Evolutionary conservation across 1,140 invertebrate species (phyloP).

Genomic region (Yoshiicerus persimilis): DNA sequence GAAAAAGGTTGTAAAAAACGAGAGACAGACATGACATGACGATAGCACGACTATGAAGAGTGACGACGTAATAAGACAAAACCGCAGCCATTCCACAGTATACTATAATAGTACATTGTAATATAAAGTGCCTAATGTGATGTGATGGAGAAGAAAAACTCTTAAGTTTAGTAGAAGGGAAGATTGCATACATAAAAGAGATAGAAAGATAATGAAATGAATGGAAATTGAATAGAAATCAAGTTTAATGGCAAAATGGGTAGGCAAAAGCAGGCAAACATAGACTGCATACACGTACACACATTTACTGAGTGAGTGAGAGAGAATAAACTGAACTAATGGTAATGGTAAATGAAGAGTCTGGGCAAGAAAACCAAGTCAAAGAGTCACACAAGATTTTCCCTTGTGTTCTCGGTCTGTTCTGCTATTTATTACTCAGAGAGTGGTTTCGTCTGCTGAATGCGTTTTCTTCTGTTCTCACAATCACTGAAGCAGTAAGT

Average conservation of each 20-base stretch:
- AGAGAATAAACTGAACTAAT: too few relatives aligned
- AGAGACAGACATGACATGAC: neutral
- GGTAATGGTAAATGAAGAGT: too few relatives aligned
- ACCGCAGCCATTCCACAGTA: neutral
- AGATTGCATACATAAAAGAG: neutral
- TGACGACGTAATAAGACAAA: slow-evolving; percentile 20
- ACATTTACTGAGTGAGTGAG: neutral
- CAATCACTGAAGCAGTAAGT: slow-evolving; percentile 1
- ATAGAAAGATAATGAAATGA: neutral
- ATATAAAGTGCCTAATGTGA: neutral
- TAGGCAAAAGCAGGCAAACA: neutral
- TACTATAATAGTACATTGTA: neutral
- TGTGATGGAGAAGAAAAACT: neutral
- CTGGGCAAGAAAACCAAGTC: neutral
- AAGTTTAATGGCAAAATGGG: neutral
- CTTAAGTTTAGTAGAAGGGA: neutral
- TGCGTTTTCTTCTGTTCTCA: neutral
- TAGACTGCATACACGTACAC: neutral
- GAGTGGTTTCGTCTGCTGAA: neutral
- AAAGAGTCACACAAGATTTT: neutral
- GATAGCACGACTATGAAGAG: neutral
- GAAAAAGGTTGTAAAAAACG: neutral
- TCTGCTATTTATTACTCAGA: neutral
- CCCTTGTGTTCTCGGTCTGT: neutral
- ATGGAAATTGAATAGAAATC: slow-evolving; percentile 6